phyloP scores from a whole-genome alignment of 2,797 vertebrate species.

The Gallinago nigripennis region DNA sequence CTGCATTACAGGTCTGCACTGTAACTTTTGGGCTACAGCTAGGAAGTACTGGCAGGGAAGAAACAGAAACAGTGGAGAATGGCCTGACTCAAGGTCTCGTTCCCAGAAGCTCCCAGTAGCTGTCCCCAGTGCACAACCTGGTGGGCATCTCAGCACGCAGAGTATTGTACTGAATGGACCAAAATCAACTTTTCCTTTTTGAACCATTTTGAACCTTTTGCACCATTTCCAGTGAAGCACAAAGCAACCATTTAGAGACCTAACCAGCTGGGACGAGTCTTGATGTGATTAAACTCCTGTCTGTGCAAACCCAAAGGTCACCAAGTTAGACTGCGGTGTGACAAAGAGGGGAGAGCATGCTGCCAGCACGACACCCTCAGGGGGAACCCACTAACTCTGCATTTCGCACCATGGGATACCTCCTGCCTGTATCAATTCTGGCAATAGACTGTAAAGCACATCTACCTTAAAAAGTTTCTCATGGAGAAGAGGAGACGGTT shows the following conservation, averaged over 20 bases:
- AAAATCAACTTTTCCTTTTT: neutral
- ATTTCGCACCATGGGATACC: fast-evolving
- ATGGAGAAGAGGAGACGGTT: neutral
- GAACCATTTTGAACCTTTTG: neutral
- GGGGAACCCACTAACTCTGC: neutral
- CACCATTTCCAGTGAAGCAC: neutral
- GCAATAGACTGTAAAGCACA: neutral
- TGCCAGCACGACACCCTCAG: fast-evolving
- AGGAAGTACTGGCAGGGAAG: neutral
- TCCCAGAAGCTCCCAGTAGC: neutral
- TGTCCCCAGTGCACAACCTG: fast-evolving
- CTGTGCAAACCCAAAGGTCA: neutral
- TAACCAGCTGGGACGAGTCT: neutral
- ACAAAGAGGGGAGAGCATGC: fast-evolving
- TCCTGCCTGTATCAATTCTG: neutral
- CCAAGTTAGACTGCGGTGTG: neutral
- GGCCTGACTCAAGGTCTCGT: neutral
- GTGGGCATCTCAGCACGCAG: fast-evolving
- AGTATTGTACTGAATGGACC: neutral
- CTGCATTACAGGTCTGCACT: neutral
- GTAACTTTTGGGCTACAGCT: neutral
- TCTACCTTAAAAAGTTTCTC: neutral
- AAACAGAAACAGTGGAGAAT: neutral
- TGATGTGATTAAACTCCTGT: neutral
- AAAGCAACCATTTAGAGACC: neutral